Conservation (phyloP, 2,797 vertebrate genomes). For the Thamnophis elegans region DNA sequence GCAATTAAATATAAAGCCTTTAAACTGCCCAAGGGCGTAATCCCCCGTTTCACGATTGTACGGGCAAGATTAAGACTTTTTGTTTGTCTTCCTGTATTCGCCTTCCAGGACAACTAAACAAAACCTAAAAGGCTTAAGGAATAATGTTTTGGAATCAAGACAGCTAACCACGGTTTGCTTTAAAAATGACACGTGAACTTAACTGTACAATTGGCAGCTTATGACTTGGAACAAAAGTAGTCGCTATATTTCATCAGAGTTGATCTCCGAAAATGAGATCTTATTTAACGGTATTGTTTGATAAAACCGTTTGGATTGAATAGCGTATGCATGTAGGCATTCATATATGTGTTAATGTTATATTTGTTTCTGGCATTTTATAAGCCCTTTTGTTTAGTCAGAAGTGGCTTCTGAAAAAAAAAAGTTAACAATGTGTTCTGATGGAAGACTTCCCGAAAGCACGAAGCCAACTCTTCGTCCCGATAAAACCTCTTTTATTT, state of each 20-base stretch:
- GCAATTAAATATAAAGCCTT: background rate
- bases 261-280: background rate
- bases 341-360: background rate
- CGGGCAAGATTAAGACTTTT: background rate
- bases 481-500: no score
- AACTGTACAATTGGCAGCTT: background rate
- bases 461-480: no score
- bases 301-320: background rate
- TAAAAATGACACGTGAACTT: background rate
- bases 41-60: background rate
- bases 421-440: no score
- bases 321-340: no score
- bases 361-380: background rate
- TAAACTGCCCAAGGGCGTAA: background rate
- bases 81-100: background rate
- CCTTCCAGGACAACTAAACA: background rate
- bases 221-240: no score
- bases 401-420: background rate
- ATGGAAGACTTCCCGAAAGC: no score
- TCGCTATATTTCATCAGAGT: background rate
- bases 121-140: background rate
- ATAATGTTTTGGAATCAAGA: background rate
- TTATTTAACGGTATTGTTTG: no score
- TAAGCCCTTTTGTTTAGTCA: background rate
- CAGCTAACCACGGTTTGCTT: background rate